Percentiles rank a stretch among this genome's conserved stretches.
phyloP scores from a whole-genome alignment of 1,140 invertebrate genomes.

The Zaprionus ghesquierei region DNA sequence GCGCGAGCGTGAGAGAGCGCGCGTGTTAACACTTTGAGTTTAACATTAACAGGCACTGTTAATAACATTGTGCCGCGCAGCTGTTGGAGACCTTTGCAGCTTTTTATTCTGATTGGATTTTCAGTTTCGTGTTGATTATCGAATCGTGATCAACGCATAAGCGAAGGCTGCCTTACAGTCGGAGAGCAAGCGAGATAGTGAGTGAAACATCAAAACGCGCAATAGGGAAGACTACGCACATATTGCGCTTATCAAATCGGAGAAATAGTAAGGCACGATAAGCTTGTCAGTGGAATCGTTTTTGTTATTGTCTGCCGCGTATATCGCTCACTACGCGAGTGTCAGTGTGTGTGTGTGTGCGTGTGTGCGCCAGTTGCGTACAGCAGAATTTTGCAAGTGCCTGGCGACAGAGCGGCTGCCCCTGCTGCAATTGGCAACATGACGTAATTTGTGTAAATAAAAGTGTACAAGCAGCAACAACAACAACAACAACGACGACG shows the following conservation, averaged over 20 bases:
- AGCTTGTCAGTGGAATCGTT: constrained; percentile 12
- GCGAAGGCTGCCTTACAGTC: not conserved
- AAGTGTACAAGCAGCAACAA: constrained; percentile 33
- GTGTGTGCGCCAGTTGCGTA: constrained; percentile 55
- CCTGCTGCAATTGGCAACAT: constrained; percentile 59
- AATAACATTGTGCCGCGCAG: constrained; percentile 10
- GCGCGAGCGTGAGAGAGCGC: not conserved
- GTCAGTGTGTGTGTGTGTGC: not conserved
- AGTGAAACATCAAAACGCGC: not conserved
- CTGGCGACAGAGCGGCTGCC: constrained; percentile 53
- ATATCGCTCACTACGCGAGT: constrained; percentile 11
- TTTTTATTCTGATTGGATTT: constrained; percentile 22
- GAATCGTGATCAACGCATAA: constrained; percentile 32
- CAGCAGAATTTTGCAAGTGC: constrained; percentile 59
- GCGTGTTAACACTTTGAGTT: not conserved
- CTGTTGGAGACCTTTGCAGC: not conserved
- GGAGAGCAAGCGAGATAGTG: not conserved
- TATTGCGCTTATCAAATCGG: constrained; percentile 41
- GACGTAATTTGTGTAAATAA: constrained; percentile 69
- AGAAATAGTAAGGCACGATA: constrained; percentile 37
- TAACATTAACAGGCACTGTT: constrained; percentile 13
- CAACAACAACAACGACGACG: constrained; percentile 9
- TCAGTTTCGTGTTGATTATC: constrained; percentile 46
- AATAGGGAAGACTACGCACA: not conserved
- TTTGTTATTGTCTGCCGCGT: constrained; percentile 22